Evolutionary conservation across 2,113 vertebrate genomes (phyloP).

Genomic region (Perca schrenkii): DNA sequence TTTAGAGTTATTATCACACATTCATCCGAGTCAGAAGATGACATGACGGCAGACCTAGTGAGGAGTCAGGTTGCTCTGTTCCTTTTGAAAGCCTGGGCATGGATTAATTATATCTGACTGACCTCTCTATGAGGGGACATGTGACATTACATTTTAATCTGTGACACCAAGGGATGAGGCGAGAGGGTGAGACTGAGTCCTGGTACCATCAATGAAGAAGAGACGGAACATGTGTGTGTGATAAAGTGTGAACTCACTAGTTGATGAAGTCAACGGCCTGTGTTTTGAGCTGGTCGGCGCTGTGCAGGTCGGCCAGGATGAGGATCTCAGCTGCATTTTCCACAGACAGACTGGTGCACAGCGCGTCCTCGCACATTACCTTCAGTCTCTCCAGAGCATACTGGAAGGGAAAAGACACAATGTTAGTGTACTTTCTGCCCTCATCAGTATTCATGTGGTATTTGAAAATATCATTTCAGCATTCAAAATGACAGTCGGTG

Average conservation of each 20-base stretch:
- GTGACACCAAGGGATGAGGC: constrained; percentile 11
- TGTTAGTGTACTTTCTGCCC: not conserved
- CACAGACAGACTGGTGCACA: constrained; percentile 96
- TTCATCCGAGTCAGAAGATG: constrained; percentile 23
- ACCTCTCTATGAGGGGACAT: constrained; percentile 20
- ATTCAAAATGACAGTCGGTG: not conserved
- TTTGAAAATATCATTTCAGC: not conserved
- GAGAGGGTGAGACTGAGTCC: not conserved
- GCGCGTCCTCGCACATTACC: constrained; percentile 98
- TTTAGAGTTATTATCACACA: constrained; percentile 44
- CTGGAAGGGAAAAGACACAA: constrained; percentile 69
- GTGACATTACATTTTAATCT: constrained; percentile 44
- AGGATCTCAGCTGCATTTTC: constrained; percentile 97
- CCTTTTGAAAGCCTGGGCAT: constrained; percentile 25
- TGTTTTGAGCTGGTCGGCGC: constrained; percentile 96
- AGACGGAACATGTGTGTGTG: not conserved
- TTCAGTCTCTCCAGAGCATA: constrained; percentile 97
- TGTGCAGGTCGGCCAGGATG: constrained; percentile 97
- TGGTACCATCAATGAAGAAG: not conserved
- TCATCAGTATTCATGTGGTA: constrained; percentile 1
- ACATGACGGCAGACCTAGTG: constrained; percentile 16
- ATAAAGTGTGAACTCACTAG: constrained; percentile 88
- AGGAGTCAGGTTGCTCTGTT: constrained; percentile 62
- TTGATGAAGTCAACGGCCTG: constrained; percentile 99
- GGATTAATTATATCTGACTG: constrained; percentile 6